These are phyloP conservation scores for Anniella stebbinsi DNA, from an alignment of 2,797 vertebrate species.

Conservation along the genomic window DNA sequence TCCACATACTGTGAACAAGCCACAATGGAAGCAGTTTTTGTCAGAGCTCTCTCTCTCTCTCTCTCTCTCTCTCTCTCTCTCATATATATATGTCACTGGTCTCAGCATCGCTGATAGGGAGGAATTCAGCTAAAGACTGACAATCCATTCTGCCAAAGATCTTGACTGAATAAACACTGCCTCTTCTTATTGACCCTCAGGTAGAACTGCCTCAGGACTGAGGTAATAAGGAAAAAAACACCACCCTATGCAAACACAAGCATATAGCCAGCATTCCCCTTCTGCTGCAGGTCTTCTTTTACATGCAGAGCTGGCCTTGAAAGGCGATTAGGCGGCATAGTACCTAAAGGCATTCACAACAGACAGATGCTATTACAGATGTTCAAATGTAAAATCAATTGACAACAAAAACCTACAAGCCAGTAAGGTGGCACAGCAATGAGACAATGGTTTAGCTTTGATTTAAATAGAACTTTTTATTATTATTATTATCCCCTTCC, in stretches of 20 bases:
- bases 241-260: background rate
- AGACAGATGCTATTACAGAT: background rate
- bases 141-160: background rate
- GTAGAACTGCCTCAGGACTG: background rate
- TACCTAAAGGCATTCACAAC: background rate
- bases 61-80: background rate
- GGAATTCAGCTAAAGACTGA: background rate
- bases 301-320: background rate
- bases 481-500: background rate
- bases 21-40: background rate
- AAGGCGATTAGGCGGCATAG: background rate
- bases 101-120: background rate
- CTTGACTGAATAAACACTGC: constrained; percentile 11
- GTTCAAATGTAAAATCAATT: background rate
- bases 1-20: background rate
- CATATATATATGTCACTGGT: background rate
- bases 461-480: constrained; percentile 49
- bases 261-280: background rate
- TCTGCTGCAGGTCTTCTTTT: background rate
- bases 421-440: background rate
- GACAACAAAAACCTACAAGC: background rate
- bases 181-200: constrained; percentile 36
- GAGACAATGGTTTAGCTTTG: constrained; percentile 28
- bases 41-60: background rate
- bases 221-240: background rate